Percentiles rank a stretch among this genome's conserved stretches.
phyloP scores from a whole-genome alignment of 2,797 vertebrate species.

The Chlorospingus semifuscus region DNA sequence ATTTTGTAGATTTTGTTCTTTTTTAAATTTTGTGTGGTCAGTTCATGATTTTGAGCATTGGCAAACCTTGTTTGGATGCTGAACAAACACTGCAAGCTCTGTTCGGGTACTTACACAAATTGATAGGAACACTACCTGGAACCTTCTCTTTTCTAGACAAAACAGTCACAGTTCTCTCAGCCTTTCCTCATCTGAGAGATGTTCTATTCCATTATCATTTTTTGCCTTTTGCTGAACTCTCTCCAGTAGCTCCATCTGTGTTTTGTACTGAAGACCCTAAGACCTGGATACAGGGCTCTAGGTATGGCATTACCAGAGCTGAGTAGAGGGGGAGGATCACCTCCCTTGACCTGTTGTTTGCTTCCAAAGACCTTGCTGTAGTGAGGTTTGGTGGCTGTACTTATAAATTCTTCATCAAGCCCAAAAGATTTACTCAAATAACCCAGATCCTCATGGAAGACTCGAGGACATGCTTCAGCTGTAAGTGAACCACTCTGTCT shows the following conservation, averaged over 20 bases:
- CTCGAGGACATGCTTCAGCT: background rate
- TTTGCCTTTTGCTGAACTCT: background rate
- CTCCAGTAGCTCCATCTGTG: background rate
- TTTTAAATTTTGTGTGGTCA: background rate
- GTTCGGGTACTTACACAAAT: background rate
- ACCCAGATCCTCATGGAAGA: background rate
- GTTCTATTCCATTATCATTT: background rate
- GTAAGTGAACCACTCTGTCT: background rate
- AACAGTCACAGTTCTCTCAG: background rate
- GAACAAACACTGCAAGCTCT: background rate
- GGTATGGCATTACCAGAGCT: background rate
- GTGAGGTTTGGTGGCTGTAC: background rate
- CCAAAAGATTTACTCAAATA: background rate
- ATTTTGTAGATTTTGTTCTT: background rate
- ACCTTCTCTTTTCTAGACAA: background rate
- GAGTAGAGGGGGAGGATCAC: background rate
- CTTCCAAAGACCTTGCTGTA: background rate
- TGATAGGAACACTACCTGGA: rapidly evolving
- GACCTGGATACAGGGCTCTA: background rate
- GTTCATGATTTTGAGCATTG: background rate
- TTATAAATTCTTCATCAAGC: background rate
- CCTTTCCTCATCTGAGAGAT: background rate
- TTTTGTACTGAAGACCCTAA: background rate
- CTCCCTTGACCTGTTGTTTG: background rate
- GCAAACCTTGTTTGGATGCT: background rate